A percentile compares a stretch with the other conserved stretches of the same genome.
These are phyloP conservation scores for Euwallacea similis DNA, from an alignment of 1,140 invertebrate species.

Conservation along the genomic window DNA sequence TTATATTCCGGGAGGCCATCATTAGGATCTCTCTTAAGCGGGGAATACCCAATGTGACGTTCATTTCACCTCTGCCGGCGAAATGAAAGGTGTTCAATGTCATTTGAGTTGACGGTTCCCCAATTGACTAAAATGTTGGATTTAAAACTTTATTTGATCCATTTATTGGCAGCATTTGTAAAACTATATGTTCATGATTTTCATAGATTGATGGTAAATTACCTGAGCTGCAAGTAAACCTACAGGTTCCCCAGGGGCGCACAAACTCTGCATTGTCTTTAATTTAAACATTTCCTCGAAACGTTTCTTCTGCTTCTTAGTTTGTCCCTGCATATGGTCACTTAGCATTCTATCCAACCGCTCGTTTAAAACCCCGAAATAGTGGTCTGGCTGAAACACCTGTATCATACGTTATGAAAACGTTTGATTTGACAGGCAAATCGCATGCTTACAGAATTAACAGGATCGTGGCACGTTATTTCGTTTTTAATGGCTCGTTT, in stretches of 20 bases:
- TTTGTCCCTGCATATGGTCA: slow-evolving; percentile 61
- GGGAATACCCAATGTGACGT: slow-evolving; percentile 97
- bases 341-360: slow-evolving; percentile 70
- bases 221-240: slow-evolving; percentile 88
- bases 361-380: slow-evolving; percentile 84
- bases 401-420: not conserved
- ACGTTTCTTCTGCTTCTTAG: slow-evolving; percentile 56
- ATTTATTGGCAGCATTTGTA: not conserved
- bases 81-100: slow-evolving; percentile 99
- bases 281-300: slow-evolving; percentile 73
- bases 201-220: slow-evolving; percentile 3
- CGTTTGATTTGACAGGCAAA: not conserved
- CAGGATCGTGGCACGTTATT: slow-evolving; percentile 70
- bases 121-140: slow-evolving; percentile 70
- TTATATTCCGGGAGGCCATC: slow-evolving; percentile 88
- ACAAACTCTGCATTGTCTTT: slow-evolving; percentile 77
- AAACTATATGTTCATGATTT: not conserved
- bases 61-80: slow-evolving; percentile 99
- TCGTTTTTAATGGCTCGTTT: slow-evolving; percentile 57
- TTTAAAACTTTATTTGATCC: not conserved
- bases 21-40: slow-evolving; percentile 95
- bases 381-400: slow-evolving; percentile 67
- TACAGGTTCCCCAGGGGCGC: slow-evolving; percentile 92
- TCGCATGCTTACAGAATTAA: slow-evolving; percentile 58
- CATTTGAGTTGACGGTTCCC: slow-evolving; percentile 99